Evolutionary conservation across 2,888 invertebrate genomes (phyloP).

Genomic region (Ommatoiulus sabulosus): DNA sequence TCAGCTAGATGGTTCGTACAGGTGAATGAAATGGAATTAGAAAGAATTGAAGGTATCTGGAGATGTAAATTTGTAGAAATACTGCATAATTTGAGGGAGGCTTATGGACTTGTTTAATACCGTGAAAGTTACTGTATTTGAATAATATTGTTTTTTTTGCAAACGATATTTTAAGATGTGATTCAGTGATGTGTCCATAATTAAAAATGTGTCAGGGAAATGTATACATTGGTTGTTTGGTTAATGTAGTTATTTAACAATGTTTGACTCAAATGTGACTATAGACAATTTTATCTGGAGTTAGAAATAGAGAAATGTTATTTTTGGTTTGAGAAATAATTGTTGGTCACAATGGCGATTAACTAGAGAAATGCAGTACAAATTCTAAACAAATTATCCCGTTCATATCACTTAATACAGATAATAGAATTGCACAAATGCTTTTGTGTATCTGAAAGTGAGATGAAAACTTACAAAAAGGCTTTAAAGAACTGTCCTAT

Average conservation of each 20-base stretch:
- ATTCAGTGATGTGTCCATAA: not conserved
- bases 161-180: not conserved
- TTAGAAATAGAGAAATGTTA: no score
- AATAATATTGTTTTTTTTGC: not conserved
- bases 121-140: not conserved
- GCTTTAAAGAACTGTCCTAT: constrained; percentile 34
- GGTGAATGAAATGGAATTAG: not conserved
- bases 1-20: not conserved
- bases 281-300: no score
- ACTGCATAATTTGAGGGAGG: not conserved
- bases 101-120: not conserved
- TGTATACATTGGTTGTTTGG: not conserved
- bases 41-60: not conserved
- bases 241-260: not conserved
- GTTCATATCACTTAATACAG: no score
- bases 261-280: no score
- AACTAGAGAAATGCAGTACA: not conserved
- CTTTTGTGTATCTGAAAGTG: not conserved
- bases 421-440: not conserved
- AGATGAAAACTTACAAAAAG: not conserved
- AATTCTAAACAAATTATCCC: no score
- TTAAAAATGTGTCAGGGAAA: constrained; percentile 9
- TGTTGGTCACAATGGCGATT: not conserved
- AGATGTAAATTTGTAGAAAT: not conserved
- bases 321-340: no score